A percentile compares a stretch with the other conserved stretches of the same genome.
phyloP scores from a whole-genome alignment of 1,140 invertebrate genomes.

The Drosophila obscura region DNA sequence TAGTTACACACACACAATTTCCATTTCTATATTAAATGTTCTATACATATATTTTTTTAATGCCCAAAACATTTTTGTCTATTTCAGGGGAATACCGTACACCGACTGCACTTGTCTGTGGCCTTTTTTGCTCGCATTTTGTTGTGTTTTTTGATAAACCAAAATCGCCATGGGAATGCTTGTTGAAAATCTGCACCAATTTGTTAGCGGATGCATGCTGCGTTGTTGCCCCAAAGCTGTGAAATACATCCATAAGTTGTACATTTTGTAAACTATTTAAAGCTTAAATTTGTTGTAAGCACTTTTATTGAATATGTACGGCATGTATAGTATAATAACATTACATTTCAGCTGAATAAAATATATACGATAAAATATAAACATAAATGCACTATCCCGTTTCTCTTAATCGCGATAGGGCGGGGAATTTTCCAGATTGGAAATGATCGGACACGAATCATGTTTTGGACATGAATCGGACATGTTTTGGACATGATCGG shows the following conservation, averaged over 20 bases:
- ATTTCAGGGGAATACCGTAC: constrained; percentile 12
- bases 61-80: constrained; percentile 14
- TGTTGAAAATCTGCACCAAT: constrained; percentile 57
- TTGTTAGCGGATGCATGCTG: constrained; percentile 32
- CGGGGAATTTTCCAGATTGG: too few relatives aligned
- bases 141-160: constrained; percentile 17
- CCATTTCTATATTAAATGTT: constrained; percentile 16
- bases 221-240: constrained; percentile 36
- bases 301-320: constrained; percentile 1
- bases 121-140: constrained; percentile 29
- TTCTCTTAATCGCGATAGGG: too few relatives aligned
- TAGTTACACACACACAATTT: constrained; percentile 15
- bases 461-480: too few relatives aligned
- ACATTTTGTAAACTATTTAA: constrained; percentile 14
- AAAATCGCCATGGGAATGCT: constrained; percentile 46
- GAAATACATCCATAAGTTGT: constrained; percentile 6
- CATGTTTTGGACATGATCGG: too few relatives aligned
- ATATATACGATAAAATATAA: background rate
- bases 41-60: constrained; percentile 5
- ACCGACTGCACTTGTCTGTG: constrained; percentile 22
- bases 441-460: too few relatives aligned
- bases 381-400: too few relatives aligned
- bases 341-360: constrained; percentile 13
- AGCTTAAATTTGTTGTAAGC: constrained; percentile 5
- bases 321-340: constrained; percentile 6